These are phyloP conservation scores for Cotesia chilonis DNA, from an alignment of 1,140 invertebrate species.

Conservation along the genomic window DNA sequence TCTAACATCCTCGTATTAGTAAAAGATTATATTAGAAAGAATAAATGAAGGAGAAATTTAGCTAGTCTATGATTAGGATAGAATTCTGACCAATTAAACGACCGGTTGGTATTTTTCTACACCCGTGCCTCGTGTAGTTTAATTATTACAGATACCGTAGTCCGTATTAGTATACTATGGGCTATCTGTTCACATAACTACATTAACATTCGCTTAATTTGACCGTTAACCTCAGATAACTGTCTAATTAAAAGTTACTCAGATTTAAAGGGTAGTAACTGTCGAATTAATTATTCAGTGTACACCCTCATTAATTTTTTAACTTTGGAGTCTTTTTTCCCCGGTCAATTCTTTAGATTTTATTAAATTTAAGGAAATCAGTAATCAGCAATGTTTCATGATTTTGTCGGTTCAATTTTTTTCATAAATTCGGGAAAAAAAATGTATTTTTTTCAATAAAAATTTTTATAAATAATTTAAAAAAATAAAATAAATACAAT, in stretches of 20 bases:
- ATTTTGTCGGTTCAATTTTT: no score
- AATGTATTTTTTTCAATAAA: no score
- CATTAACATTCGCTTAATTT: slow-evolving; percentile 9
- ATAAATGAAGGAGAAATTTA: neutral
- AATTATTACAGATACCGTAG: neutral
- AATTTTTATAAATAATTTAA: no score
- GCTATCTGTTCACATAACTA: neutral
- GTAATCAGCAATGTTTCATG: no score
- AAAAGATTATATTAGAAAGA: neutral
- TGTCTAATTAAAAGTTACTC: neutral
- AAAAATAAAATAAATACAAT: no score
- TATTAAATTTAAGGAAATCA: no score
- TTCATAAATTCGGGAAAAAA: no score
- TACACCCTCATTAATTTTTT: slow-evolving; percentile 17
- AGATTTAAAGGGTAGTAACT: slow-evolving; percentile 6
- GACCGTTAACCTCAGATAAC: neutral
- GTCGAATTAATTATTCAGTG: slow-evolving; percentile 18
- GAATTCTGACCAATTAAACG: slow-evolving; percentile 39
- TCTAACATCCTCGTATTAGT: slow-evolving; percentile 8
- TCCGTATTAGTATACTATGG: neutral
- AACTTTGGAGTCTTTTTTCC: no score
- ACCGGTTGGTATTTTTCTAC: slow-evolving; percentile 14
- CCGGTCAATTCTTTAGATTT: no score
- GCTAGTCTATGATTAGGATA: slow-evolving; percentile 32
- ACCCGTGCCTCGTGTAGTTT: slow-evolving; percentile 20